Percentiles rank a stretch among this genome's conserved stretches.
These are phyloP conservation scores for Chaenogobius annularis DNA, from an alignment of 2,113 vertebrate species.

Conservation along the genomic window DNA sequence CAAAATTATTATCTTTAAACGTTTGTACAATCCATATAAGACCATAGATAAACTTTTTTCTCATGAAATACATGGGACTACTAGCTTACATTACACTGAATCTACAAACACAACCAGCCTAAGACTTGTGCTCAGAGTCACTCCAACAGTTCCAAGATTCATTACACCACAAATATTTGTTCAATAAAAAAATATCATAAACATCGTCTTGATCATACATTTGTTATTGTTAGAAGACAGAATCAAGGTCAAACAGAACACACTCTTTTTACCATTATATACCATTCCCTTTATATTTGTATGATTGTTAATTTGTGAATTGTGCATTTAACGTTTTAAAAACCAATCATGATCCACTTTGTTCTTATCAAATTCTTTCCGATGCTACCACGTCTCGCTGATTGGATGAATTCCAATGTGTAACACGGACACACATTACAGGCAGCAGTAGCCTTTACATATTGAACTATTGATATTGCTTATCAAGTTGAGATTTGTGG, in stretches of 20 bases:
- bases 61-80: slow-evolving; percentile 3
- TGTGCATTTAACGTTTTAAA: neutral
- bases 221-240: neutral
- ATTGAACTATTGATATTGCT: slow-evolving; percentile 9
- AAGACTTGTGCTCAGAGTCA: neutral
- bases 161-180: slow-evolving; percentile 1
- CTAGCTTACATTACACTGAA: slow-evolving; percentile 3
- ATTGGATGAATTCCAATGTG: neutral
- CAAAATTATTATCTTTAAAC: neutral
- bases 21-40: slow-evolving; percentile 1
- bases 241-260: neutral
- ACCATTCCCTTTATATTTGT: neutral
- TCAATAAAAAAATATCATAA: slow-evolving; percentile 3
- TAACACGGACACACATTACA: neutral
- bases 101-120: slow-evolving; percentile 5
- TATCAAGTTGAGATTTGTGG: neutral
- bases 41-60: neutral
- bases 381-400: neutral
- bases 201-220: slow-evolving; percentile 4
- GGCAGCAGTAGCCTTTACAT: slow-evolving; percentile 7
- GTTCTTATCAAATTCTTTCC: neutral
- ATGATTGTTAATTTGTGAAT: neutral
- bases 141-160: slow-evolving; percentile 7
- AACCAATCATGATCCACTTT: neutral
- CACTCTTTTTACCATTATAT: neutral